phyloP scores from a whole-genome alignment of 2,113 vertebrate species.

The Neotoma lepida region DNA sequence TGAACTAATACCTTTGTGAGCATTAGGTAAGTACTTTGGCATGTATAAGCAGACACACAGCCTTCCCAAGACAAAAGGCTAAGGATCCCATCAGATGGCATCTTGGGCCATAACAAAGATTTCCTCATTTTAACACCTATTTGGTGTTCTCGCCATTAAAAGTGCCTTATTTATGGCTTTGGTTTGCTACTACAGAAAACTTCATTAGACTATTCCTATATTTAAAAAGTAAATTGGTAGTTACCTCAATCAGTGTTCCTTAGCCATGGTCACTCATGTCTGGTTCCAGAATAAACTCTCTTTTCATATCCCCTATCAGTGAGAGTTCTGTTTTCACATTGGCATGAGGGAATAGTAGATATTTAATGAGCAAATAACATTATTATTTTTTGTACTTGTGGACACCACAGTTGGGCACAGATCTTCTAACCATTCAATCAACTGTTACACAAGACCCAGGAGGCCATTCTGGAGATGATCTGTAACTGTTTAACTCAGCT shows the following conservation, averaged over 20 bases:
- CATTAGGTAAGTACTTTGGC: neutral
- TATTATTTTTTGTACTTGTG: neutral
- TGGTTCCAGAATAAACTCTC: neutral
- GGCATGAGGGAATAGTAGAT: neutral
- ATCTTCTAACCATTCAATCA: neutral
- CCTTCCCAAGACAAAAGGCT: neutral
- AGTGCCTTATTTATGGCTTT: neutral
- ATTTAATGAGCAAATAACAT: conserved; percentile 13
- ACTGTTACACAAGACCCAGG: neutral
- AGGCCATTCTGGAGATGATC: neutral
- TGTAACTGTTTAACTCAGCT: neutral
- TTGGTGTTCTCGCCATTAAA: neutral
- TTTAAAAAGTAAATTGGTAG: neutral
- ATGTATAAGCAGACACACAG: neutral
- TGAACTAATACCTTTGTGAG: neutral
- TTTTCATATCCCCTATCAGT: neutral
- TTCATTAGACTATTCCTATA: neutral
- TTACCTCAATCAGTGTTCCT: neutral
- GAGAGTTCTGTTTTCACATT: neutral
- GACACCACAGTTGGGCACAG: neutral
- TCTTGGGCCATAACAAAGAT: neutral
- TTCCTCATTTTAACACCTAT: neutral
- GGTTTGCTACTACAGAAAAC: neutral
- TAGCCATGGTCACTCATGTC: neutral
- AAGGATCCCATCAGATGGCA: neutral